Percentiles rank a stretch among this genome's conserved stretches.
Evolutionary conservation across 1,140 invertebrate species (phyloP).

Genomic region (Asobara japonica): DNA sequence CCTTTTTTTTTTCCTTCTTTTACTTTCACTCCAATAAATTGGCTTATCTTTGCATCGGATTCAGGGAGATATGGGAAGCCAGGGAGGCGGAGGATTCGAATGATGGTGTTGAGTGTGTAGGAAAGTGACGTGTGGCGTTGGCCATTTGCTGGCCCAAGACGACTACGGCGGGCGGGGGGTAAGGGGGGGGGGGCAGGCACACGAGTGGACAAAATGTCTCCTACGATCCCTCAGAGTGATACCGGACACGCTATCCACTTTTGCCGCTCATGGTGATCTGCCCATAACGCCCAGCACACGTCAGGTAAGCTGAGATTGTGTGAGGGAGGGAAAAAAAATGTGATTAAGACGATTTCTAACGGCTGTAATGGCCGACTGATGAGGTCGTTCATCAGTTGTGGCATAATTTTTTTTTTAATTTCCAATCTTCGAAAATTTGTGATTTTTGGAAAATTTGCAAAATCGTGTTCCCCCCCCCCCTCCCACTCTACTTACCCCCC

Average conservation of each 20-base stretch:
- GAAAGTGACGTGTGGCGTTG: slow-evolving; percentile 49
- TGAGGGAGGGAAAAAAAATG: slow-evolving; percentile 46
- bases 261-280: slow-evolving; percentile 51
- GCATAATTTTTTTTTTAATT: not conserved
- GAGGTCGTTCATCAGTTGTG: not conserved
- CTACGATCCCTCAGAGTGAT: slow-evolving; percentile 60
- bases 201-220: slow-evolving; percentile 63
- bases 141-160: slow-evolving; percentile 61
- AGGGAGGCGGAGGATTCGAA: not conserved
- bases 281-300: slow-evolving; percentile 48
- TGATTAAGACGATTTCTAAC: slow-evolving; percentile 20
- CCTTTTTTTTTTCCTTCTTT: not conserved
- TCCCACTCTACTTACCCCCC: too few species aligned
- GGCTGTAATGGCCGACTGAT: not conserved
- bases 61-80: slow-evolving; percentile 32
- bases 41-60: slow-evolving; percentile 8
- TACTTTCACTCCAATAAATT: slow-evolving; percentile 4
- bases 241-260: slow-evolving; percentile 61
- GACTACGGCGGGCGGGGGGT: slow-evolving; percentile 30
- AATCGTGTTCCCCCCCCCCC: too few species aligned
- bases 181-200: not conserved
- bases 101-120: slow-evolving; percentile 10
- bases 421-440: too few species aligned
- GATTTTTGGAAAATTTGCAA: too few species aligned
- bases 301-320: slow-evolving; percentile 50